Evolutionary conservation across 2,113 vertebrate genomes (phyloP), one percentile per base, ranked within the genome.

Genomic region (Calypte anna): DNA sequence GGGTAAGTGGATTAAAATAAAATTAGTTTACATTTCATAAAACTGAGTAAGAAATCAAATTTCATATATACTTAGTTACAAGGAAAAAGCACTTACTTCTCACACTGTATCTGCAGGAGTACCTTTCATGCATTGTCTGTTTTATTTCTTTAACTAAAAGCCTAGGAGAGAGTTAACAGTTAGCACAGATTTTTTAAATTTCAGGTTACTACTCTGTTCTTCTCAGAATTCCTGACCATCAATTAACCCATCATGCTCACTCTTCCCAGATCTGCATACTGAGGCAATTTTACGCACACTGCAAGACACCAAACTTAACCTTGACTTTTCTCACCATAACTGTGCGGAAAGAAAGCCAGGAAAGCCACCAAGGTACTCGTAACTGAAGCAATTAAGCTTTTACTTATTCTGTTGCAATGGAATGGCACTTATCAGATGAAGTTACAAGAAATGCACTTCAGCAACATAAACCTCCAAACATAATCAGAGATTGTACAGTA

Each of bases 31-130:
- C 30, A 70, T 62, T 88, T 72, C 11, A 94, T 21, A 55, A 75
- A 88, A 80, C 2, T 57, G n/a, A 81, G 48, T 38, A 72, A 91
- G 33, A 87, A 79, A 81, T 38, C 9, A 0, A 0, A 33, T 57
- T 75, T 82, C 77, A 33, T 46, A 73, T 57, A 74, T 43, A 70
- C 33, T 55, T 67, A 87, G 19, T 58, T 44, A 83, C 27, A 86
- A 53, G 28, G 63, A 80, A 7, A 33, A 94, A 46, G n/a, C 43
- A 98, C 98, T 96, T 98, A 99, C 99, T 96, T 97, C n/a, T 92
- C 86, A 51, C 44, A 78, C 74, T 97, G 82, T 10, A 93, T 80
- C 86, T 98, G 69, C 31, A 98, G 89, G 68, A 93, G 89, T 51
- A 55, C 63, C 89, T 80, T 61, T 98, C 97, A 83, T 93, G 96